phyloP scores from a whole-genome alignment of 2,888 invertebrate species.

The Balanococcus diminutus region DNA sequence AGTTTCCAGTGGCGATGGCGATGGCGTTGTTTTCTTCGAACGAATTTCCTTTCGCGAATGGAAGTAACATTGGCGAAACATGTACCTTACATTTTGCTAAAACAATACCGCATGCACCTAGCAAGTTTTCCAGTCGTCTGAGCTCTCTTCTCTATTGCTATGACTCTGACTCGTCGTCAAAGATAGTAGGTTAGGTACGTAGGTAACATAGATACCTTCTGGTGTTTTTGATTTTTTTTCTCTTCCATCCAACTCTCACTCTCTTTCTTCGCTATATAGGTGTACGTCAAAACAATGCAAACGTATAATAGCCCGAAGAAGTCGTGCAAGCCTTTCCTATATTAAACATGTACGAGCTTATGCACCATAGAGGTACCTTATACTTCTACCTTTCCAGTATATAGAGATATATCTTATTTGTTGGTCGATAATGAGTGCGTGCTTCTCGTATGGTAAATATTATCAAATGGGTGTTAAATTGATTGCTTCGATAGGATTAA shows the following conservation, averaged over 20 bases:
- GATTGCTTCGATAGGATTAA: not conserved
- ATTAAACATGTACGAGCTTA: too few species aligned
- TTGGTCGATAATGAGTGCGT: not conserved
- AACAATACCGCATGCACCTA: not conserved
- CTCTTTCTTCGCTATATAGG: too few species aligned
- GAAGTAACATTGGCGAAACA: slow-evolving; percentile 18
- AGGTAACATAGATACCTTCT: not conserved
- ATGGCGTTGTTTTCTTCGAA: slow-evolving; percentile 21
- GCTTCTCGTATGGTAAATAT: slow-evolving; percentile 3
- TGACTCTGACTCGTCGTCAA: not conserved
- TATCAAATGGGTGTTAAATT: slow-evolving; percentile 5
- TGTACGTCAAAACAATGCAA: not conserved
- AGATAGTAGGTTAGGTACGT: not conserved
- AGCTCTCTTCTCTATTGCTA: too few species aligned
- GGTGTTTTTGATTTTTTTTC: not conserved
- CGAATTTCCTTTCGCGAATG: slow-evolving; percentile 16
- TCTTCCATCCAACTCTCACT: not conserved
- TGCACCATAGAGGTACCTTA: too few species aligned
- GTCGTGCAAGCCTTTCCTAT: not conserved
- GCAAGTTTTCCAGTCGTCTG: not conserved
- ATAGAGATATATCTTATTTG: not conserved
- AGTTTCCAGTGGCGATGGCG: not conserved
- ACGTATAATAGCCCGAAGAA: not conserved
- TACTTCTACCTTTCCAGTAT: not conserved
- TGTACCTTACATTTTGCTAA: slow-evolving; percentile 9